Evolutionary conservation across 2,888 invertebrate species (phyloP), one percentile per base, ranked within the genome.

Genomic region (Yponomeuta malinellus): DNA sequence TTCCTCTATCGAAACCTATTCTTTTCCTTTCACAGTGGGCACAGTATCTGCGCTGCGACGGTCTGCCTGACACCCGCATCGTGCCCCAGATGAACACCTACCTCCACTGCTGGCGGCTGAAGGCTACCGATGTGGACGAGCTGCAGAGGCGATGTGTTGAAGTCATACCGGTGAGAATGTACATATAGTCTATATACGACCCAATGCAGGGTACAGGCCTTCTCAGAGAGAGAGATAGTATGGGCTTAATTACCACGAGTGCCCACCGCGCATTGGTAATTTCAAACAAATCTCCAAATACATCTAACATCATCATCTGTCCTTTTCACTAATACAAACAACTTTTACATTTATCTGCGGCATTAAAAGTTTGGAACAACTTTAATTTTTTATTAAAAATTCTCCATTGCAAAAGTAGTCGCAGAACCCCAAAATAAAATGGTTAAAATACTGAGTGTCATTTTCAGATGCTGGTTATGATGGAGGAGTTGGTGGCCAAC

Each of bases 71-170:
- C 78, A 93, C 94, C 2, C 84, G 90, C 0, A 84, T 91, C 23
- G 84, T 93, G 3, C 89, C 93, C 0, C 93, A 94, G 73, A 86
- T 94, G 87, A 94, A 93, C 79, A 94, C 93, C 0, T 94, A 93
- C 75, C 79, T 94, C 0, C 94, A 93, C 70, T 72, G 93, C 0
- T 94, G 94, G 94, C 79, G 85, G 72, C 77, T 83, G 68, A 82
- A 82, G n/a, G 79, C 81, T 0, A 71, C 87, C 69, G 87, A 87
- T 52, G 93, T 93, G 73, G 75, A 85, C 1, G 90, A 90, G 23
- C 77, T 93, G 9, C 82, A 92, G 2, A 84, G 78, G n/a, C 88
- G 92, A 67, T 93, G 93, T 70, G 72, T 82, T 2, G 90, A 94
- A 75, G 89, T 90, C 0, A 81, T 93, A 48, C 92, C 93, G 74